A percentile compares a stretch with the other conserved stretches of the same genome.
Evolutionary conservation across 1,140 invertebrate species (phyloP).

Genomic region (Oscheius sp.): DNA sequence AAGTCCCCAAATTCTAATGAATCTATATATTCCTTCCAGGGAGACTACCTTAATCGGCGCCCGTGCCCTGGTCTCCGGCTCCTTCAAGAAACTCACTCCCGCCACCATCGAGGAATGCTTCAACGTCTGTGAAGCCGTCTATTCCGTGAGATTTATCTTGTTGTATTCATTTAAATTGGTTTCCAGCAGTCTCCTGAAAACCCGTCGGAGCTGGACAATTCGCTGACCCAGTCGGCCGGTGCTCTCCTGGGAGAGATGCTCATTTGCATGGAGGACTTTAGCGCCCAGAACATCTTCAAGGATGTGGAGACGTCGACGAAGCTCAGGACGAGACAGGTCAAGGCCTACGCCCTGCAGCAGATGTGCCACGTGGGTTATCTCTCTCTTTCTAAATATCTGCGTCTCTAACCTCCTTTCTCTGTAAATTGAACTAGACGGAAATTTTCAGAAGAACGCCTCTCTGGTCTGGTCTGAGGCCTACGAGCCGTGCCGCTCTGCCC

Average conservation of each 20-base stretch:
- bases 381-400: too few relatives aligned
- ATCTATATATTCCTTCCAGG: not conserved
- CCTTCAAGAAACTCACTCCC: not conserved
- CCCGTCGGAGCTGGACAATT: conserved; percentile 17
- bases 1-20: not conserved
- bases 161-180: not conserved
- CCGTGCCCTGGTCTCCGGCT: conserved; percentile 15
- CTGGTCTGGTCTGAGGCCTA: conserved; percentile 9
- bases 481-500: not conserved
- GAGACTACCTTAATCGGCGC: conserved; percentile 21
- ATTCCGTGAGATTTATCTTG: not conserved
- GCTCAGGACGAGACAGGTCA: conserved; percentile 5
- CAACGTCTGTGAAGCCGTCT: conserved; percentile 11
- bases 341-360: conserved; percentile 19
- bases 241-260: conserved; percentile 27
- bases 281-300: not conserved
- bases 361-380: not conserved
- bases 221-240: conserved; percentile 3
- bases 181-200: conserved; percentile 8
- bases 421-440: not conserved
- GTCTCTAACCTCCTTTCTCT: not conserved
- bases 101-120: conserved; percentile 18
- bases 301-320: not conserved
- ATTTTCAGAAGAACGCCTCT: not conserved
- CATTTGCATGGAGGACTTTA: not conserved